Evolutionary conservation across 2,797 vertebrate genomes (phyloP), one percentile per base, ranked within the genome.

Genomic region (Salarias fasciatus): DNA sequence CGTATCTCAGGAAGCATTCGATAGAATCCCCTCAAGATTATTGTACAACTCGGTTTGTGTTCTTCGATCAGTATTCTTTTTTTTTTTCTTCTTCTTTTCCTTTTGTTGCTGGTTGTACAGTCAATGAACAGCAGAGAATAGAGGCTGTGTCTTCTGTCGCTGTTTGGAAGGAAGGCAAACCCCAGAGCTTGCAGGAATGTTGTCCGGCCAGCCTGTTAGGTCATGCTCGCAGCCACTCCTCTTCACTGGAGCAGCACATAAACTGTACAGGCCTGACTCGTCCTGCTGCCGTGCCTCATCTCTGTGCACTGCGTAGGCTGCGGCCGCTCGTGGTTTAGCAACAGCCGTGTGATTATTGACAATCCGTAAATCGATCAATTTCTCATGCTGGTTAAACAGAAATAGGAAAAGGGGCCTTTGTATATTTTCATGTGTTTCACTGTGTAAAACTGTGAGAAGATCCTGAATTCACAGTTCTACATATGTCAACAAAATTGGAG

Each of bases 161-260:
- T 67, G 52, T 61, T 54, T 67, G 53, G 43, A 70, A 74, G 48
- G 67, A 83, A 77, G 77, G 52, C 51, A 13, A 80, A 81, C 66
- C 53, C 54, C 53, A 45, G 66, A n/a, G 14, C 47, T 77, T 52
- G 31, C 48, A 80, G 83, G 90, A 92, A 92, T 90, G 91, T 71
- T 8, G 70, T 77, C 59, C 36, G 78, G 69, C 88, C 71, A 77
- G 89, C 82, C 60, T 74, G 77, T 83, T 84, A 45, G 66, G 61
- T 86, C 72, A 72, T 58, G 55, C 72, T 72, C 43, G 24, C 50
- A 74, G 85, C 82, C 88, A 63, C 88, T 79, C 88, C 88, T 81
- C 68, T 79, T 59, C 53, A 11, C 47, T 37, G 44, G 30, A 75
- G 69, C 47, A 12, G 42, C 57, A 53, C 57, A 72, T 51, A 75